Base-by-base conservation (phyloP, 2,888 invertebrate species). In the Microchrysa polita region DNA sequence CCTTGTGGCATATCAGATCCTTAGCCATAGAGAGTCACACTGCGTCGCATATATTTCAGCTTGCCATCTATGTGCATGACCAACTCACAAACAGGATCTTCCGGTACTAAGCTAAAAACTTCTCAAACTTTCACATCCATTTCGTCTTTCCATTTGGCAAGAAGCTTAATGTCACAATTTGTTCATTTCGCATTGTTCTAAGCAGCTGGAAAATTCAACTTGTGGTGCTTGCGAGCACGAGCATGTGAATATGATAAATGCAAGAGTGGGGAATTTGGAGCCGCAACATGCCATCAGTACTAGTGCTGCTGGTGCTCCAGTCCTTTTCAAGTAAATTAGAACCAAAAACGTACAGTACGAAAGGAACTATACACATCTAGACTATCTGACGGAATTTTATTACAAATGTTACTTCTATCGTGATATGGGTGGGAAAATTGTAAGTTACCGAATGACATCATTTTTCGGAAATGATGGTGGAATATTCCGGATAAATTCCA, bases 111-210 rank as follows among this genome's bases (percentile, higher is more conserved):
- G 65, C 48, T 48, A 20, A 42, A 48, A 48, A 48, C 20, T 65
- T 65, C 1, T 14, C 10, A 44, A 65, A 65, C 20, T 48, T 48
- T 65, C 22, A 44, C n/a, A 44, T 65, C 20, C 44, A 20, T 48
- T 48, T 48, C 1, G 12, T n/a, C 48, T 34, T 65, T 65, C 48
- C 27, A 48, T 44, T 65, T 65, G 44, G 20, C 65, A 65, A 22
- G 22, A 22, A 65, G 65, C 44, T 65, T 65, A 65, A 65, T 22
- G 65, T 65, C 65, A 65, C 9, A 48, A 65, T 22, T 65, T 44
- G 65, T 65, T 65, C 22, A 7, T 48, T 65, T 12, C 27, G 27
- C 65, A 48, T 65, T 65, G 22, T 48, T 65, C 44, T 48, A 22
- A 65, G 18, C 44, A 48, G 65, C 22, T 48, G 65, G 48, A 65